Evolutionary conservation across 2,113 vertebrate species (phyloP), one percentile per base, ranked within the genome.

Genomic region (Chloropsis cyanopogon): DNA sequence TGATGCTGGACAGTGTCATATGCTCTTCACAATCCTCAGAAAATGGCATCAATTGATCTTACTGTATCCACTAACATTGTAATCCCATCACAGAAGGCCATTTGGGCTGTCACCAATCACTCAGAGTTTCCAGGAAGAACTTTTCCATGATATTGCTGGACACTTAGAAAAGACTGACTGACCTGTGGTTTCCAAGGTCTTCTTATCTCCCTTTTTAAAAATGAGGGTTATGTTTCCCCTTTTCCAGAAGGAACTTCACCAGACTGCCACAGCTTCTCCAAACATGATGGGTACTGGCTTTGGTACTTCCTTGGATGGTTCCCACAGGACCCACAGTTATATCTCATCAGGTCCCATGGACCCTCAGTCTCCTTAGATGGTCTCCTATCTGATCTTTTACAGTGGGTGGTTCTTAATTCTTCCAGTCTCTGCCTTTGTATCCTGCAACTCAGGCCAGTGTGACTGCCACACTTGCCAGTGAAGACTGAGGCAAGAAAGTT

Each of bases 1-100:
- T 0, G 0, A 12, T 17, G 29, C 25, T 60, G 35, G 47, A 47
- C 29, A 35, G 7, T 25, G 16, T 29, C 41, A 47, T 12, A 54
- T 14, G 24, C 7, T 35, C 20, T 63, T 53, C 24, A 49, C 29
- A 50, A 22, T 6, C 25, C 24, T 16, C 35, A 66, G 42, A 65
- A 29, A 20, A 9, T 41, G 0, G 0, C 6, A 65, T 5, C 60
- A n/a, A 35, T n/a, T 65, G 24, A 5, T 65, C 35, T 57, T 41
- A 29, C 29, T 19, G 6, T 20, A 78, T 46, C 47, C 39, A 78
- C 13, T 33, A 71, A 28, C n/a, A 47, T 12, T 70, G 47, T 41
- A 70, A 70, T n/a, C 29, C 41, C 41, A 78, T 6, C 23, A n/a
- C 2, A n/a, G 29, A 39, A 29, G 49, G n/a, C n/a, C 29, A 70